phyloP scores from a whole-genome alignment of 2,113 vertebrate genomes.

The Arenaria interpres region DNA sequence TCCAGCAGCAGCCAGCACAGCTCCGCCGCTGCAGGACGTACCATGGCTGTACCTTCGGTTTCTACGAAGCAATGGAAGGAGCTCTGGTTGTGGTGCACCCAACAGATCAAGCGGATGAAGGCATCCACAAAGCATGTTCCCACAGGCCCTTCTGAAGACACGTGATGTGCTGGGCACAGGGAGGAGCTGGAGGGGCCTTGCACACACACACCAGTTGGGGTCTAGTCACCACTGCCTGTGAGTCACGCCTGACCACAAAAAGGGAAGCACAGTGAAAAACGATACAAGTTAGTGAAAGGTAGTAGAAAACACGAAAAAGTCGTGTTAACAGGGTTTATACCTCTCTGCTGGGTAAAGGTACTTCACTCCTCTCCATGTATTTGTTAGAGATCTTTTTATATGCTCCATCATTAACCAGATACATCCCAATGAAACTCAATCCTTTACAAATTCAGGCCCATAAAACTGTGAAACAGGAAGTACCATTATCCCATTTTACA shows the following conservation, averaged over 20 bases:
- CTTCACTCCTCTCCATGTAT: background rate
- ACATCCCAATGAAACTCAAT: background rate
- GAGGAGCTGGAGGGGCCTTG: background rate
- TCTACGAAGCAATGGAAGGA: background rate
- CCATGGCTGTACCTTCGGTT: background rate
- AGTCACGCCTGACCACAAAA: background rate
- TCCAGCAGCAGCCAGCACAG: too few species aligned
- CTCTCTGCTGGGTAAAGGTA: background rate
- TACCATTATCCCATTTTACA: background rate
- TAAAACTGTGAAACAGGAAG: background rate
- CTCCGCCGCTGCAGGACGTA: background rate
- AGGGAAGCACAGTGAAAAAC: background rate
- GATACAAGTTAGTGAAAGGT: background rate
- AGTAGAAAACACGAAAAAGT: rapidly evolving
- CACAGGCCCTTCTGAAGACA: background rate
- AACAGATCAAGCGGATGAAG: too few species aligned
- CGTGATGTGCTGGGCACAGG: background rate
- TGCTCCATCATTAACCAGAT: background rate
- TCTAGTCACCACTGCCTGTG: background rate
- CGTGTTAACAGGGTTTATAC: background rate
- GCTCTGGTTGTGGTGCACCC: background rate
- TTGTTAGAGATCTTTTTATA: background rate
- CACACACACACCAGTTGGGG: too few species aligned
- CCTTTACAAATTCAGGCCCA: background rate
- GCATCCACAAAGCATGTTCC: background rate